phyloP scores from a whole-genome alignment of 2,113 vertebrate genomes.

The Spea multiplicata region DNA sequence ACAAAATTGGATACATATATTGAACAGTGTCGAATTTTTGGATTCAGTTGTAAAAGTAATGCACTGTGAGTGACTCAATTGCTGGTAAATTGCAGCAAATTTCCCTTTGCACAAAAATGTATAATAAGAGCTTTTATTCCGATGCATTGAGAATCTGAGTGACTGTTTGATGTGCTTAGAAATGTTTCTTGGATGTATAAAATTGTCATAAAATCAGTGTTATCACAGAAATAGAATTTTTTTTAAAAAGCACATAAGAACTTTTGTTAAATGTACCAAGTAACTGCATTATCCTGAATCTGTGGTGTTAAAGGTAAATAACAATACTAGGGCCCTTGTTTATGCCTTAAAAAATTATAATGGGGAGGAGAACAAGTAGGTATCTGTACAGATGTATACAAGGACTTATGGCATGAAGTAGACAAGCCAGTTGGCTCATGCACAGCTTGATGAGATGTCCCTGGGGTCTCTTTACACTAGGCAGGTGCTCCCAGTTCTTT shows the following conservation, averaged over 20 bases:
- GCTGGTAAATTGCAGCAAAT: slow-evolving; percentile 39
- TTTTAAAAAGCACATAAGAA: background rate
- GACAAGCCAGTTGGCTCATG: too few species aligned
- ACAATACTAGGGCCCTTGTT: too few species aligned
- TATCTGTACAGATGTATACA: too few species aligned
- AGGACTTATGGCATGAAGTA: too few species aligned
- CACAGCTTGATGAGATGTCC: too few species aligned
- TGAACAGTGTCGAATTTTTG: slow-evolving; percentile 36
- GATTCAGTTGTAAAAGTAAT: slow-evolving; percentile 38
- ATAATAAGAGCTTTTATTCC: slow-evolving; percentile 36
- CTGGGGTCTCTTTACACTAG: too few species aligned
- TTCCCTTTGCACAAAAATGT: slow-evolving; percentile 21
- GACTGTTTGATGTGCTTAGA: slow-evolving; percentile 13
- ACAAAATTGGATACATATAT: slow-evolving; percentile 49
- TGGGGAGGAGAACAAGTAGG: too few species aligned
- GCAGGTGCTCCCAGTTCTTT: too few species aligned
- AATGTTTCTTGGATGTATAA: slow-evolving; percentile 22
- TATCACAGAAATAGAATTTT: slow-evolving; percentile 21
- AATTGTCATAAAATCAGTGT: slow-evolving; percentile 34
- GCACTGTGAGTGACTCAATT: slow-evolving; percentile 21
- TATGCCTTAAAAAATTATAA: too few species aligned
- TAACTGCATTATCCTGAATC: too few species aligned
- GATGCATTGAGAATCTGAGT: slow-evolving; percentile 4
- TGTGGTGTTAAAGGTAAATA: too few species aligned
- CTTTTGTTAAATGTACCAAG: background rate